phyloP scores from a whole-genome alignment of 2,888 invertebrate genomes.

The Nephrotoma guestfalica region DNA sequence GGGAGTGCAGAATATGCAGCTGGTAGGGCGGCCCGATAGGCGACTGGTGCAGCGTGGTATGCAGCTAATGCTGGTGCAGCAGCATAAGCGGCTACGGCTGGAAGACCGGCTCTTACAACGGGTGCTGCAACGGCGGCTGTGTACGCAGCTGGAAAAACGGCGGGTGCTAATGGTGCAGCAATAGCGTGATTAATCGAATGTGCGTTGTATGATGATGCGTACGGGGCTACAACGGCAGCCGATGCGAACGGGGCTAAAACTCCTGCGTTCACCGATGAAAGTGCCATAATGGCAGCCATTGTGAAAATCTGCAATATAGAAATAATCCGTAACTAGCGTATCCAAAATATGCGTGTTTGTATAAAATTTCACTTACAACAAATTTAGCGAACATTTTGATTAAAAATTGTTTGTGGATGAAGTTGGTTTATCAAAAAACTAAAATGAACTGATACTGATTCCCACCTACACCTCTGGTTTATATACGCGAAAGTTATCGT shows the following conservation, averaged over 20 bases:
- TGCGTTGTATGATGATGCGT: conserved; percentile 60
- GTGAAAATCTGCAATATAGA: conserved; percentile 19
- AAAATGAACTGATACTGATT: background rate
- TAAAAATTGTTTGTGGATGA: background rate
- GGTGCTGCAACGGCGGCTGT: background rate
- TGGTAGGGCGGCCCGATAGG: conserved; percentile 15
- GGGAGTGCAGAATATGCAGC: conserved; percentile 5
- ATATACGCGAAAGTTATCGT: background rate
- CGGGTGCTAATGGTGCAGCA: conserved; percentile 39
- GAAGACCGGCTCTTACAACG: background rate
- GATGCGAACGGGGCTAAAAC: conserved; percentile 24
- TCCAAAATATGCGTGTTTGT: background rate
- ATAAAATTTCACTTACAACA: conserved; percentile 19
- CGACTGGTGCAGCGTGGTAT: conserved; percentile 14
- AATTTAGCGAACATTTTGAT: conserved; percentile 24
- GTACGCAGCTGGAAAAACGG: background rate
- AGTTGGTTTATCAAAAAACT: background rate
- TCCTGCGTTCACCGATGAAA: conserved; percentile 23
- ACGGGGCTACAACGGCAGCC: conserved; percentile 51
- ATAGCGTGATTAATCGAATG: conserved; percentile 62
- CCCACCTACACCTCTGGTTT: background rate
- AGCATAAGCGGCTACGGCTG: conserved; percentile 13
- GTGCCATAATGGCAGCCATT: conserved; percentile 15
- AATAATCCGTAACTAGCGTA: background rate
- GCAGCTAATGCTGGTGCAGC: conserved; percentile 26